Evolutionary conservation across 2,888 invertebrate species (phyloP), one percentile per base, ranked within the genome.

Genomic region (Dicyrtoma fusca): DNA sequence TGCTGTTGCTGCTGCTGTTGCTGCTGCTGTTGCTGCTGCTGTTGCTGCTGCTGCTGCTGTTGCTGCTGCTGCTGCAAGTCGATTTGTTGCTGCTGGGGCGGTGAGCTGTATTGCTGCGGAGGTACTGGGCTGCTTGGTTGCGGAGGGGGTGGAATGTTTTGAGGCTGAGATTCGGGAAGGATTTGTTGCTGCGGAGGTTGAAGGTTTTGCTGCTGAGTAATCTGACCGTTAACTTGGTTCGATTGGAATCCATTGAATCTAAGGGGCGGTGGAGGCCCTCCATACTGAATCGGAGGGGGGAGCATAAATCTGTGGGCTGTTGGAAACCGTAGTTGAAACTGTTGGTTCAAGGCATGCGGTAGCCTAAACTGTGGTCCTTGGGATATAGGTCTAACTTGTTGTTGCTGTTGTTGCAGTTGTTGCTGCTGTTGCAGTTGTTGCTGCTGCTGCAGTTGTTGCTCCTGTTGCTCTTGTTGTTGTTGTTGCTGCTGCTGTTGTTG

Each of bases 11-110:
- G 25, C 1, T 5, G 45, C 3, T 25, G 53, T 14, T n/a, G 66
- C 8, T 71, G 71, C 19, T 59, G 75, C 10, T 26, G 65, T 66
- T 59, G 61, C 14, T 49, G 42, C 8, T 64, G 26, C 23, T 63
- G 19, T 47, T 26, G 69, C 4, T 44, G 57, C 44, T 57, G 57
- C 21, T 62, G 25, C 21, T 25, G 69, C 17, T 51, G 62, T 34
- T 53, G 49, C 19, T 42, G 59, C 1, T 55, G 66, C 1, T 57
- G 63, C 42, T 47, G 66, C 61, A 69, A 73, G 34, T 45, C 69
- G 69, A 65, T 70, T 49, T 65, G 64, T 71, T 65, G 65, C 8
- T 62, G 34, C 21, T 64, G 65, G n/a, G 45, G 59, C 1, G 65
- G 42, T 42, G 64, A 55, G 4, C 64, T 64, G 26, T 71, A 64